These are phyloP conservation scores for Formica exsecta DNA, from an alignment of 1,140 invertebrate genomes.

Conservation along the genomic window DNA sequence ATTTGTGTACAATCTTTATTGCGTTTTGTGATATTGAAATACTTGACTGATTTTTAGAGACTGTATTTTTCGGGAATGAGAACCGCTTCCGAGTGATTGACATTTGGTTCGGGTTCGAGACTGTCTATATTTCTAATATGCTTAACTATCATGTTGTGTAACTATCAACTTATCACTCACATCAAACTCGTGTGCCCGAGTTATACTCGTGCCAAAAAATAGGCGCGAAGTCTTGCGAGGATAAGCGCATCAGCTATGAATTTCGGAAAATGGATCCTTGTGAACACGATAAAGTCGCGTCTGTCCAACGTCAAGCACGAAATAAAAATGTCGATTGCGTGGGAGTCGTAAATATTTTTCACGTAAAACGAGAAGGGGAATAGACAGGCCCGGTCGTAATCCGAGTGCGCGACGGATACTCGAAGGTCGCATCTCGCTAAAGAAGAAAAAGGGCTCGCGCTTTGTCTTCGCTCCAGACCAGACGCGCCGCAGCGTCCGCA, in stretches of 20 bases:
- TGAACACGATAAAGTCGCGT: slow-evolving; percentile 28
- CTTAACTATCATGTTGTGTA: slow-evolving; percentile 47
- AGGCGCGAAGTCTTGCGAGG: neutral
- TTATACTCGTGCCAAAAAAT: slow-evolving; percentile 53
- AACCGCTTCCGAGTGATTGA: slow-evolving; percentile 64
- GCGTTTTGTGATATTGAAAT: neutral
- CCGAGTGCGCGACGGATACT: neutral
- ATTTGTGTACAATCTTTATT: neutral
- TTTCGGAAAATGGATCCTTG: slow-evolving; percentile 25
- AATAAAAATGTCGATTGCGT: slow-evolving; percentile 65
- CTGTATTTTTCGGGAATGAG: slow-evolving; percentile 36
- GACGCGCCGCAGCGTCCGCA: slow-evolving; percentile 61
- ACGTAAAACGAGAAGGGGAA: slow-evolving; percentile 4
- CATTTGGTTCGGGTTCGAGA: neutral
- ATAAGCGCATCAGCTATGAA: slow-evolving; percentile 1
- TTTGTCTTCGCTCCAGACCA: slow-evolving; percentile 68
- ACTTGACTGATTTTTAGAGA: neutral
- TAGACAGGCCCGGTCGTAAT: neutral
- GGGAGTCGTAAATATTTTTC: slow-evolving; percentile 44
- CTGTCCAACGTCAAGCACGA: slow-evolving; percentile 35
- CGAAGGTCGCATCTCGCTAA: neutral
- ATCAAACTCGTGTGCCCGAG: slow-evolving; percentile 58
- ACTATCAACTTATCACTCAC: slow-evolving; percentile 56
- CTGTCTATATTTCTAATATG: slow-evolving; percentile 69
- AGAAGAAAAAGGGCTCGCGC: slow-evolving; percentile 39